Evolutionary conservation across 2,888 invertebrate species (phyloP).

Genomic region (Chorisops tibialis): DNA sequence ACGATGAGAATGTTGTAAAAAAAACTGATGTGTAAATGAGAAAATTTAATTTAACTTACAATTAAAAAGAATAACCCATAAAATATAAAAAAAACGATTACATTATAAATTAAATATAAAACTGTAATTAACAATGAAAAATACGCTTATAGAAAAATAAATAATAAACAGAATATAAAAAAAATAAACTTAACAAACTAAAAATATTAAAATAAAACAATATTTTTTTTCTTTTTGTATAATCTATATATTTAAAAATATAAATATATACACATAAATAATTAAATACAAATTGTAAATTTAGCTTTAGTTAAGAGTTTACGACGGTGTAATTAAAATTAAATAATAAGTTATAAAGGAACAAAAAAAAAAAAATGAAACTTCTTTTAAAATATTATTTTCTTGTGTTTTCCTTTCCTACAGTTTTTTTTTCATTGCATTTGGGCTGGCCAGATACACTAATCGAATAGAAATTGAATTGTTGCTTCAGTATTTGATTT

Average conservation of each 20-base stretch:
- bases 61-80: too few species aligned
- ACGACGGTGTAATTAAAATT: background rate
- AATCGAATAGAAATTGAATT: too few species aligned
- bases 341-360: slow-evolving; percentile 1
- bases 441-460: too few species aligned
- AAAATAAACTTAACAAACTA: slow-evolving; percentile 34
- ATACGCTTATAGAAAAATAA: slow-evolving; percentile 41
- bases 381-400: slow-evolving; percentile 1
- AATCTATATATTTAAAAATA: background rate
- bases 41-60: too few species aligned
- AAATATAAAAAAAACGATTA: too few species aligned
- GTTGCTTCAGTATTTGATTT: too few species aligned
- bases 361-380: slow-evolving; percentile 5
- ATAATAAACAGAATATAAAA: slow-evolving; percentile 32
- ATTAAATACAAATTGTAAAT: slow-evolving; percentile 2
- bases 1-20: too few species aligned
- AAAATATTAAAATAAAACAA: slow-evolving; percentile 5
- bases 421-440: background rate
- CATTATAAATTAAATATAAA: slow-evolving; percentile 3
- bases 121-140: slow-evolving; percentile 39
- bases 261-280: background rate
- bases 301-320: slow-evolving; percentile 8
- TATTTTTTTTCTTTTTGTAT: background rate
- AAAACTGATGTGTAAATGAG: too few species aligned
- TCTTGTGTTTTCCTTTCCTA: background rate